Evolutionary conservation across 2,797 vertebrate species (phyloP).

Genomic region (Helostoma temminkii): DNA sequence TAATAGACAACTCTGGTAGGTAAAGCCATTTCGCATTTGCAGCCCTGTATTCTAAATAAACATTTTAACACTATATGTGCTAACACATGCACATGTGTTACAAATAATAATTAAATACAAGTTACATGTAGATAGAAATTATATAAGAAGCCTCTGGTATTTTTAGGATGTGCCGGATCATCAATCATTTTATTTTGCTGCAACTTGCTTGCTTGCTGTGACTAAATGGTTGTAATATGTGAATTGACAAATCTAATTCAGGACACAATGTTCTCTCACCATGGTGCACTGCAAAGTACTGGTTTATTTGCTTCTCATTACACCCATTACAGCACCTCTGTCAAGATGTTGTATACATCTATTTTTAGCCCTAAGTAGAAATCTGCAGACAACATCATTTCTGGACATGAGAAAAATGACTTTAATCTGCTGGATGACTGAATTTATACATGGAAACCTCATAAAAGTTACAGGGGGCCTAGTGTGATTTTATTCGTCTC

Average conservation of each 20-base stretch:
- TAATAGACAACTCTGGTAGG: conserved; percentile 63
- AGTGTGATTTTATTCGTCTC: conserved; percentile 62
- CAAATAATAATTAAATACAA: no score
- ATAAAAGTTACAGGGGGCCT: conserved; percentile 68
- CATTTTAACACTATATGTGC: not conserved
- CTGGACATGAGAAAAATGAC: conserved; percentile 58
- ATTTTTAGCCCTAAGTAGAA: conserved; percentile 66
- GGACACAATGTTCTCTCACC: conserved; percentile 24
- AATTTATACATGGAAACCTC: conserved; percentile 44
- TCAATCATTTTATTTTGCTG: conserved; percentile 51
- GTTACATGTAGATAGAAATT: conserved; percentile 19
- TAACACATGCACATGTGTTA: conserved; percentile 10
- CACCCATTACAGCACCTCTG: conserved; percentile 9
- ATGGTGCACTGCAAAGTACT: conserved; percentile 41
- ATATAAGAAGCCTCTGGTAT: conserved; percentile 18
- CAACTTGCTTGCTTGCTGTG: conserved; percentile 28
- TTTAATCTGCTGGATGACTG: conserved; percentile 64
- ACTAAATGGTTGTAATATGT: conserved; percentile 66
- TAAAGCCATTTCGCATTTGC: conserved; percentile 36
- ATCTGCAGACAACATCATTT: conserved; percentile 56
- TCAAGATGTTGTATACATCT: conserved; percentile 45
- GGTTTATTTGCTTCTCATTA: conserved; percentile 45
- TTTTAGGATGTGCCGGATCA: conserved; percentile 41
- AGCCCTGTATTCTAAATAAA: conserved; percentile 14
- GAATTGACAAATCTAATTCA: conserved; percentile 70